Percentiles rank a stretch among this genome's conserved stretches.
Evolutionary conservation across 2,888 invertebrate species (phyloP).

Genomic region (Oscheius onirici): DNA sequence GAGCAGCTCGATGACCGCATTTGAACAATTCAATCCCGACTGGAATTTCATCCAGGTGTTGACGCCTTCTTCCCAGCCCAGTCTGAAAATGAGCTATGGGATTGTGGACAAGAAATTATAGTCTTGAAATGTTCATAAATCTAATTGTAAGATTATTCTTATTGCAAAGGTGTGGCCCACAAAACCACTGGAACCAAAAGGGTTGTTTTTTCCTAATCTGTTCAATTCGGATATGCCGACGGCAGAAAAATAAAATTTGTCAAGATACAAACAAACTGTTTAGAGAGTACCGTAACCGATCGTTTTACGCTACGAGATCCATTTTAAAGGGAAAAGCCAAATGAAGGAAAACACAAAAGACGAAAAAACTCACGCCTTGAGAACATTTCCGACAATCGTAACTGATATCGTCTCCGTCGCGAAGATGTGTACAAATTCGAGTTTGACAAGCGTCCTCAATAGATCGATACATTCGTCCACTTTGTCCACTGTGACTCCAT

Average conservation of each 20-base stretch:
- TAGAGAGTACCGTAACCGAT: too few species aligned
- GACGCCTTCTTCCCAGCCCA: slow-evolving; percentile 60
- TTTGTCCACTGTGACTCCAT: background rate
- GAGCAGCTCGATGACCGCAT: slow-evolving; percentile 58
- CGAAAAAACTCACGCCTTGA: slow-evolving; percentile 38
- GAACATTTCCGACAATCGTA: slow-evolving; percentile 48
- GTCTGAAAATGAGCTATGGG: slow-evolving; percentile 27
- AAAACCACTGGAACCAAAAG: too few species aligned
- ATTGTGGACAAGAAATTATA: background rate
- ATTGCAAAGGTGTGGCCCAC: too few species aligned
- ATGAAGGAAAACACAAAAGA: too few species aligned
- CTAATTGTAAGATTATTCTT: too few species aligned
- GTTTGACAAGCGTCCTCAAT: slow-evolving; percentile 52
- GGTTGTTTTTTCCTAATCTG: too few species aligned
- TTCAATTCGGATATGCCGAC: too few species aligned
- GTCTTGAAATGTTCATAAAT: too few species aligned
- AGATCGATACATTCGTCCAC: slow-evolving; percentile 59
- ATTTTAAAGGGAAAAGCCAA: too few species aligned
- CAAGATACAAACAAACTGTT: too few species aligned
- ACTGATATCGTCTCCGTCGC: slow-evolving; percentile 56
- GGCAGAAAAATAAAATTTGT: too few species aligned
- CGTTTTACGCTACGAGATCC: too few species aligned
- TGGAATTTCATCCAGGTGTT: slow-evolving; percentile 62
- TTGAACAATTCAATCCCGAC: slow-evolving; percentile 52
- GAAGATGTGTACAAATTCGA: slow-evolving; percentile 54